Evolutionary conservation across 2,113 vertebrate genomes (phyloP).

Genomic region (Grammomys dolichurus): DNA sequence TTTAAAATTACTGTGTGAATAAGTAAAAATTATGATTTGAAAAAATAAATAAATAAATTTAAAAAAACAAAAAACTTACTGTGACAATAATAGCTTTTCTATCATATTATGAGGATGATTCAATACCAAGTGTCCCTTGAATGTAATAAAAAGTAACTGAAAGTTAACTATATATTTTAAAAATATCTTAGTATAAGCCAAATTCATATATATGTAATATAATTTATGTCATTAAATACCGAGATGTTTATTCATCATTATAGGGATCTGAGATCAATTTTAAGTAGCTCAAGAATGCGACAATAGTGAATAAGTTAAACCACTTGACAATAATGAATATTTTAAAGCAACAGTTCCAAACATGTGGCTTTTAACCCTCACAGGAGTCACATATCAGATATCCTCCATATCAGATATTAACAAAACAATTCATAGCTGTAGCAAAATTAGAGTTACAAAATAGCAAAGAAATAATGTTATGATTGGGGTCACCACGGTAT

Average conservation of each 20-base stretch:
- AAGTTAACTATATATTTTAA: neutral
- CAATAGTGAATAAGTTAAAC: neutral
- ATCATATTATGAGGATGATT: neutral
- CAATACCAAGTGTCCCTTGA: neutral
- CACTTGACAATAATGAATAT: neutral
- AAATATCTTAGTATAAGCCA: neutral
- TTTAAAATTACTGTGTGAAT: neutral
- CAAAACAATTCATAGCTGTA: neutral
- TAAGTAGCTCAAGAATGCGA: neutral
- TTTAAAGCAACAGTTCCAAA: neutral
- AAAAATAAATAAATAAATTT: too few species aligned
- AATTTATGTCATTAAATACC: neutral
- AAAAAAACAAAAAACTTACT: too few species aligned
- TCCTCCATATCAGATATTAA: neutral
- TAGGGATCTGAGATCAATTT: neutral
- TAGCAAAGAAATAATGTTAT: neutral
- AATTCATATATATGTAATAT: neutral
- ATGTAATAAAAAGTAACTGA: neutral
- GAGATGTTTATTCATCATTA: neutral
- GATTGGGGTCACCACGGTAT: neutral
- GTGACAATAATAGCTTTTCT: neutral
- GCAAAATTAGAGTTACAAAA: neutral
- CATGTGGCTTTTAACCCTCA: neutral
- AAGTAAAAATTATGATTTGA: too few species aligned
- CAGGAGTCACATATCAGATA: neutral